A percentile compares a stretch with the other conserved stretches of the same genome.
phyloP scores from a whole-genome alignment of 2,113 vertebrate species.

The Takifugu flavidus region DNA sequence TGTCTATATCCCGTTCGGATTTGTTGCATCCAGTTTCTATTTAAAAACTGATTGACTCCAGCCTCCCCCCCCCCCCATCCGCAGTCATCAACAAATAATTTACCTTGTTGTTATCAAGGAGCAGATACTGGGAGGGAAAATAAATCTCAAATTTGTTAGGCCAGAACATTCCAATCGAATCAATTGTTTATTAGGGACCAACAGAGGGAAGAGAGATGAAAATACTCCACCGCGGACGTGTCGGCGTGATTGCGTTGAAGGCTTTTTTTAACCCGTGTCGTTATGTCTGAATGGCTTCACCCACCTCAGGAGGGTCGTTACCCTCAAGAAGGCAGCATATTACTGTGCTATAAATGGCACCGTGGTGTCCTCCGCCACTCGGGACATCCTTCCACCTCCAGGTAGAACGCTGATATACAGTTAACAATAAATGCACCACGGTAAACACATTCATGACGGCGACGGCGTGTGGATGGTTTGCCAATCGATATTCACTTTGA shows the following conservation, averaged over 20 bases:
- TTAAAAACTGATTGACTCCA: constrained; percentile 51
- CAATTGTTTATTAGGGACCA: constrained; percentile 29
- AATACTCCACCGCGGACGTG: constrained; percentile 2
- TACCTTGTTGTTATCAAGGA: constrained; percentile 49
- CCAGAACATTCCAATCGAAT: constrained; percentile 38
- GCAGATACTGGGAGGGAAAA: constrained; percentile 56
- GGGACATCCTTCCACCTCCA: constrained; percentile 36
- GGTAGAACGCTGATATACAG: constrained; percentile 31
- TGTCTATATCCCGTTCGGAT: constrained; percentile 52
- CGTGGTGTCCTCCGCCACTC: constrained; percentile 19
- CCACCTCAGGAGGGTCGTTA: constrained; percentile 24
- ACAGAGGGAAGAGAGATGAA: constrained; percentile 4
- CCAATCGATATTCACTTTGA: constrained; percentile 31
- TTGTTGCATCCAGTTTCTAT: constrained; percentile 56
- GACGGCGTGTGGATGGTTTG: constrained; percentile 24
- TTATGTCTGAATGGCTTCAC: constrained; percentile 21
- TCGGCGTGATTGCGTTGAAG: constrained; percentile 24
- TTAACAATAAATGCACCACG: constrained; percentile 37
- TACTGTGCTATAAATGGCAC: constrained; percentile 23
- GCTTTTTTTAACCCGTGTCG: constrained; percentile 5
- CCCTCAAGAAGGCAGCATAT: constrained; percentile 30
- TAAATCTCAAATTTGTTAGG: constrained; percentile 43
- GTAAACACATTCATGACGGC: constrained; percentile 38
- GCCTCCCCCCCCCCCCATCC: constrained; percentile 22
- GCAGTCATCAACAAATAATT: constrained; percentile 58